Evolutionary conservation across 2,113 vertebrate species (phyloP), one percentile per base, ranked within the genome.

Genomic region (Phocoena phocoena): DNA sequence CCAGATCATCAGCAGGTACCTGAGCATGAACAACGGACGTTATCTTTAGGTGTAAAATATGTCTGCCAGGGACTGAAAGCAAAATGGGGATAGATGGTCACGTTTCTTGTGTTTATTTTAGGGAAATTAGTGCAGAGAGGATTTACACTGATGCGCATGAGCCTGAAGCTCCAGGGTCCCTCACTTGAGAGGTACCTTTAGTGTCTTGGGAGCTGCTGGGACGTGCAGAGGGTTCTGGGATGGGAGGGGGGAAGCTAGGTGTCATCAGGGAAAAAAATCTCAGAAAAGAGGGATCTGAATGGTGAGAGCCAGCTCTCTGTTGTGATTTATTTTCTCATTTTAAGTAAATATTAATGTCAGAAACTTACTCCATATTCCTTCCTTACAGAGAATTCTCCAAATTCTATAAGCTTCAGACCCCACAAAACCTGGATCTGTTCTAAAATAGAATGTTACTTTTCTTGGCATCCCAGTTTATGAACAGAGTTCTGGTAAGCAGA

Each of bases 401-500:
- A 76, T 55, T 70, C 23, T 38, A 0, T 91, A 13, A 50, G 25
- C 14, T 47, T 63, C 55, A 86, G 58, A 88, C 1, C 17, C 47
- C 63, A 36, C 38, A 55, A 68, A 87, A 68, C 50, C 17, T 74
- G 76, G 6, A n/a, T 90, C 3, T 60, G 4, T 91, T 63, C 62
- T 84, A 62, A 83, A 71, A 53, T 0, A 63, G 25, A n/a, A 63
- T 63, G 0, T 36, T 86, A 26, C 74, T 28, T 88, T 92, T 47
- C 74, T 95, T 77, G 84, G 80, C 60, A 55, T 93, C 84, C 91
- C 58, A 89, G 10, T 62, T 89, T 60, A 8, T 18, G 50, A 95
- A 87, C 50, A 55, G 62, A 84, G 88, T 91, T 82, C 96, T 55
- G n/a, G 50, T 23, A 58, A 94, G 77, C 85, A 94, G 90, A 93